phyloP scores from a whole-genome alignment of 30 jellyfish, hydroid and myxozoan genomes.

The Calvadosia cruxmelitensis region DNA sequence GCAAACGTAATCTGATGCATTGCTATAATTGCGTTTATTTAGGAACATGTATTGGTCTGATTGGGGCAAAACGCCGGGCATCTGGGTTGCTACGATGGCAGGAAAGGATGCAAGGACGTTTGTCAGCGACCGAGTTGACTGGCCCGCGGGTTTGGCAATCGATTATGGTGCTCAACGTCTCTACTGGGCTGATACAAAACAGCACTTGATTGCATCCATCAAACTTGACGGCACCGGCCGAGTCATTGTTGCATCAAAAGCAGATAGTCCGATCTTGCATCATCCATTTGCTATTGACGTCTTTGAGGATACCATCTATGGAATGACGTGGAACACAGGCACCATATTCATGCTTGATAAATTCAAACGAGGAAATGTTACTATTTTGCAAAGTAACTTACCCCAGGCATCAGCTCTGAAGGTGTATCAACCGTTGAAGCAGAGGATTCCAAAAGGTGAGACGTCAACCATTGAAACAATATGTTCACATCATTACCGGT shows the following conservation, averaged over 20 bases:
- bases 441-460: constrained; percentile 25
- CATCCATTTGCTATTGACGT: constrained; percentile 61
- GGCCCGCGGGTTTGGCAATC: constrained; percentile 69
- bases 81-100: constrained; percentile 59
- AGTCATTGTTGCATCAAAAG: constrained; percentile 22
- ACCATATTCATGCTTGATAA: constrained; percentile 45
- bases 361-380: constrained; percentile 40
- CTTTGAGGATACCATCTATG: constrained; percentile 63
- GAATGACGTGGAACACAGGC: constrained; percentile 50
- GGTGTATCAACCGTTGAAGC: constrained; percentile 42
- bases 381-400: constrained; percentile 26
- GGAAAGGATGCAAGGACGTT: constrained; percentile 43
- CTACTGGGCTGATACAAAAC: constrained; percentile 91
- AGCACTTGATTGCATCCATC: constrained; percentile 47
- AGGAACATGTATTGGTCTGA: constrained; percentile 65
- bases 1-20: too few species aligned
- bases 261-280: constrained; percentile 6
- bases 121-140: constrained; percentile 46
- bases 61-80: constrained; percentile 37
- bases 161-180: constrained; percentile 66
- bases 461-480: not conserved
- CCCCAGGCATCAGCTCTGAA: constrained; percentile 24
- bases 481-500: too few species aligned
- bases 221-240: constrained; percentile 58
- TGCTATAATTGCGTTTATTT: too few species aligned